Evolutionary conservation across 2,888 invertebrate genomes (phyloP), one percentile per base, ranked within the genome.

Genomic region (Athrips mouffetella): DNA sequence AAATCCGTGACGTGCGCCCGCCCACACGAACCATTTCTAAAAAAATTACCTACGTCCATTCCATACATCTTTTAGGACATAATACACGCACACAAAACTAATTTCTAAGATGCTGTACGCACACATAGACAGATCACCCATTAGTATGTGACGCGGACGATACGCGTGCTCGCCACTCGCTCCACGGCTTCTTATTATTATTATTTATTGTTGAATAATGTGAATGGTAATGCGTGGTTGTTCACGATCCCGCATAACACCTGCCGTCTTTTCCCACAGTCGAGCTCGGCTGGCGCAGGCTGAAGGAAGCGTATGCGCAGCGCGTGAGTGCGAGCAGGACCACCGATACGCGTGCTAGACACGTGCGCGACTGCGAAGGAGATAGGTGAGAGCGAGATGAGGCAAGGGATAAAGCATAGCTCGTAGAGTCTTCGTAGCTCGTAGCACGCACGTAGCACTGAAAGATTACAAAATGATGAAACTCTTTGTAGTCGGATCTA

Each of bases 211-310:
- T 87, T 85, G 87, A 85, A 88, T 88, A 88, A 87, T 85, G 82
- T 87, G 87, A 87, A 88, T 88, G 86, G 87, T 88, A 88, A 87
- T 88, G 86, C 87, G 79, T 87, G 85, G 86, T 83, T 85, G 87
- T 87, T 88, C 89, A 87, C 89, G 89, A 89, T 88, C 86, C 81
- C 86, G 87, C 89, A 84, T 84, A 88, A 81, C 90, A 90, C 90
- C 90, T 90, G 90, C 90, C 89, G 84, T 83, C 77, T 87, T 89
- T 89, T 89, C 89, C 89, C 89, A 89, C 89, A 89, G 80, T 89
- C 85, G 75, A 67, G 77, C 76, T 71, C 66, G 67, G 68, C 37
- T 37, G 62, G 59, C 25, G 45, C 45, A 30, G 45, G 51, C 45
- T 68, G 63, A 62, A 73, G 80, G 83, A 82, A 81, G 83, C 72